Evolutionary conservation across 2,888 invertebrate species (phyloP).

Genomic region (Sphaeridia pumilis): DNA sequence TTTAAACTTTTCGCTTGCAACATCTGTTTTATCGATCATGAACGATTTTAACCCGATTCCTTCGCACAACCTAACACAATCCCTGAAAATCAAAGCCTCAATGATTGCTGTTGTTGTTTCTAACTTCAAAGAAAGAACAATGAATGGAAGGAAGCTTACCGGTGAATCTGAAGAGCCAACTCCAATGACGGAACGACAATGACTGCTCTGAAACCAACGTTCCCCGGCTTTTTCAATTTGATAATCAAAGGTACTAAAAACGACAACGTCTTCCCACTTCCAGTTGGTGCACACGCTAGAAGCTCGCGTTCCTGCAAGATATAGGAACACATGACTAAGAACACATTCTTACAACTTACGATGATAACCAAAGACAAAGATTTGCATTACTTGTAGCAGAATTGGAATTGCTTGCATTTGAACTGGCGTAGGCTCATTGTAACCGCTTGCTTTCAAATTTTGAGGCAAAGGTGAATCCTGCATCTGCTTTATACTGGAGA

Average conservation of each 20-base stretch:
- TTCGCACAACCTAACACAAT: slow-evolving; percentile 62
- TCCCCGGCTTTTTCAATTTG: slow-evolving; percentile 54
- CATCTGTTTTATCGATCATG: slow-evolving; percentile 61
- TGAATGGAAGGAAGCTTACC: slow-evolving; percentile 17
- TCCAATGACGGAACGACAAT: slow-evolving; percentile 88
- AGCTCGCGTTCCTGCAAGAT: slow-evolving; percentile 58
- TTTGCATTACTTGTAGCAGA: no score
- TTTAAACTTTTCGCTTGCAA: slow-evolving; percentile 59
- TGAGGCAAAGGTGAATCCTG: slow-evolving; percentile 51
- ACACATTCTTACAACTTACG: neutral
- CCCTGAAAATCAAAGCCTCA: no score
- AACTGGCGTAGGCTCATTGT: slow-evolving; percentile 68
- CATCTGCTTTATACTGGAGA: slow-evolving; percentile 49
- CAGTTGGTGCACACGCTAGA: slow-evolving; percentile 91
- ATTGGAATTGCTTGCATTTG: slow-evolving; percentile 88
- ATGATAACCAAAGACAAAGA: neutral
- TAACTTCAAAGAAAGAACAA: neutral
- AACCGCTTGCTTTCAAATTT: slow-evolving; percentile 59
- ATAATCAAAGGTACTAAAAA: slow-evolving; percentile 82
- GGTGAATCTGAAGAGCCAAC: slow-evolving; percentile 77
- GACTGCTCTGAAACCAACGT: slow-evolving; percentile 70
- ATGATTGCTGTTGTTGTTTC: no score
- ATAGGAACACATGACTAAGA: neutral
- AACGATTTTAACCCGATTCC: slow-evolving; percentile 61
- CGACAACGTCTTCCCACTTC: slow-evolving; percentile 93